A percentile compares a stretch with the other conserved stretches of the same genome.
These are phyloP conservation scores for Falco biarmicus DNA, from an alignment of 2,797 vertebrate species.

Conservation along the genomic window DNA sequence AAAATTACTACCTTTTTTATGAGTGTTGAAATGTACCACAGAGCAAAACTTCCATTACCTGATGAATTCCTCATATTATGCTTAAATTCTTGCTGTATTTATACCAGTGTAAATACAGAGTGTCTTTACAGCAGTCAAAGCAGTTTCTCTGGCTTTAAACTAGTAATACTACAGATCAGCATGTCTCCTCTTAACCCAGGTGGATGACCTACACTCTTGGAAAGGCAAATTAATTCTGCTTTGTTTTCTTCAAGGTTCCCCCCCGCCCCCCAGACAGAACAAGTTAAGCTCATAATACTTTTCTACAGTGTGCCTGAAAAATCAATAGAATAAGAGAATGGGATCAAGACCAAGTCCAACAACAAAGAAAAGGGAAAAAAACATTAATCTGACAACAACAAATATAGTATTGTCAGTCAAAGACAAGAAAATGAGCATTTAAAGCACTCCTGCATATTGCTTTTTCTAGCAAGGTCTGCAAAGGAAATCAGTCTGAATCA, in stretches of 20 bases:
- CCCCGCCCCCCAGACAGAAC: not conserved
- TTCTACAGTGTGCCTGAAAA: constrained; percentile 32
- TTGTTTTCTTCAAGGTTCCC: not conserved
- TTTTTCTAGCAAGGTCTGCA: not conserved
- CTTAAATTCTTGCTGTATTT: not conserved
- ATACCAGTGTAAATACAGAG: not conserved
- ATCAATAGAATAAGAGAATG: constrained; percentile 43
- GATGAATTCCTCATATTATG: not conserved
- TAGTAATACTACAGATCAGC: not conserved
- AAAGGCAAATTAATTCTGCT: constrained; percentile 7
- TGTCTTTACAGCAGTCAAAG: not conserved
- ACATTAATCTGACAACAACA: constrained; percentile 1
- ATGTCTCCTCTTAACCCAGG: not conserved
- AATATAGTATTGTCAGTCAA: constrained; percentile 4
- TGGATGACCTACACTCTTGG: not conserved
- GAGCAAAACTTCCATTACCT: not conserved
- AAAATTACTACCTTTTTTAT: not conserved
- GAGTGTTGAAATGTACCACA: not conserved
- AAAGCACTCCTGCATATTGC: not conserved
- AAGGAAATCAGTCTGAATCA: not conserved
- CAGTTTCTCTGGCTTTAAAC: not conserved
- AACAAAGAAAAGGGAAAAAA: not conserved
- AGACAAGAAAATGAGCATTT: not conserved
- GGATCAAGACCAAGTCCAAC: constrained; percentile 1
- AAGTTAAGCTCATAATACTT: constrained; percentile 27